Percentiles rank a stretch among this genome's conserved stretches.
These are phyloP conservation scores for Upupa epops DNA, from an alignment of 2,113 vertebrate species.

Conservation along the genomic window DNA sequence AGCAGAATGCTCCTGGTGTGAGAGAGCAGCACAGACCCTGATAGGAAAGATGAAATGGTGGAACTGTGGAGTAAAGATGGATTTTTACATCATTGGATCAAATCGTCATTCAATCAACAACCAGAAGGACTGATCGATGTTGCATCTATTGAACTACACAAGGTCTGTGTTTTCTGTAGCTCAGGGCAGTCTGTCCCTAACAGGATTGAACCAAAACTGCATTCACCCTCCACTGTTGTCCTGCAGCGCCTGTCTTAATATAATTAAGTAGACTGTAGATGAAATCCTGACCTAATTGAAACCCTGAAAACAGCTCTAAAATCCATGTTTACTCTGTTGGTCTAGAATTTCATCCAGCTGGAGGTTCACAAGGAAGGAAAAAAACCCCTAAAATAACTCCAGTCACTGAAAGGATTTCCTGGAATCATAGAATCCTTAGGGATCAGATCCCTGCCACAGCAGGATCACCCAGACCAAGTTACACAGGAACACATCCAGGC, in stretches of 20 bases:
- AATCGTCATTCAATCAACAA: not conserved
- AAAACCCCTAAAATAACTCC: not conserved
- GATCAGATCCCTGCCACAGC: no score
- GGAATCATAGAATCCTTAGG: no score
- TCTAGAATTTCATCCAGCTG: not conserved
- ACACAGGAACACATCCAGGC: no score
- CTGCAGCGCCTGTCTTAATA: not conserved
- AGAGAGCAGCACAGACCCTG: not conserved
- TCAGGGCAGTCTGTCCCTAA: conserved; percentile 2
- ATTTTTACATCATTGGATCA: not conserved
- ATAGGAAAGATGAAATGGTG: not conserved
- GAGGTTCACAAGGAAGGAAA: not conserved
- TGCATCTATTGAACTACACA: conserved; percentile 10
- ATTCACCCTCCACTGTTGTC: not conserved
- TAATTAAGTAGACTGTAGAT: not conserved
- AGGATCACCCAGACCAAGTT: no score
- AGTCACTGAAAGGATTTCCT: not conserved
- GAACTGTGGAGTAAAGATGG: not conserved
- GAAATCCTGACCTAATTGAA: not conserved
- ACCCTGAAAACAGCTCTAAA: not conserved
- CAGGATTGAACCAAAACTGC: conserved; percentile 20
- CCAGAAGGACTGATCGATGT: not conserved
- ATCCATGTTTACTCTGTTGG: not conserved
- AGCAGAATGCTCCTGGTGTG: not conserved
- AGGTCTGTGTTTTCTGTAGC: not conserved